These are phyloP conservation scores for Darevskia nairensis DNA, from an alignment of 2,797 vertebrate genomes.

Conservation along the genomic window DNA sequence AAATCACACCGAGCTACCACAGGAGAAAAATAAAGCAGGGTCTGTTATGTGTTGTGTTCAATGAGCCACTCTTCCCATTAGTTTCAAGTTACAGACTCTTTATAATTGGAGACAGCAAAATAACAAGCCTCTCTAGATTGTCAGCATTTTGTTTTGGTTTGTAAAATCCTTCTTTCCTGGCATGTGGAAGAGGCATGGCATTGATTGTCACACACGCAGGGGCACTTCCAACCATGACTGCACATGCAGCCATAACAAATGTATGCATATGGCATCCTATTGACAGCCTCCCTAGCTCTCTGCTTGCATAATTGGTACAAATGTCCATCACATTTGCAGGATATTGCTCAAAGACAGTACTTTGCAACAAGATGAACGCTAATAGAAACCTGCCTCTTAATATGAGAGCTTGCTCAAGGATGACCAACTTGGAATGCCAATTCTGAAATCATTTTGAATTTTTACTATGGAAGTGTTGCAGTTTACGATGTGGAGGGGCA, in stretches of 20 bases:
- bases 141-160: conserved; percentile 4
- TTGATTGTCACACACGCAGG: not conserved
- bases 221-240: not conserved
- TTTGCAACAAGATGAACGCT: not conserved
- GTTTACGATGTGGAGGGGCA: not conserved
- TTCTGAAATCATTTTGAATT: not conserved
- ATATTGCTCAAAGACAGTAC: not conserved
- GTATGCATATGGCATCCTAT: not conserved
- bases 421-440: not conserved
- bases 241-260: not conserved
- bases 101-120: conserved; percentile 7
- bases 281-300: not conserved
- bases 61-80: not conserved
- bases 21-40: not conserved
- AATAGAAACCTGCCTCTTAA: not conserved
- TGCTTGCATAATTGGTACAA: not conserved
- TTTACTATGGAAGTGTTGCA: not conserved
- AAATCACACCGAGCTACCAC: not conserved
- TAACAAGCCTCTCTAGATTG: not conserved
- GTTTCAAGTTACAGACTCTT: not conserved
- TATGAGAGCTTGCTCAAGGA: not conserved
- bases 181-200: not conserved
- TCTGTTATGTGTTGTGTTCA: not conserved
- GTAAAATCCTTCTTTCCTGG: not conserved
- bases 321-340: conserved; percentile 6